Percentiles rank a stretch among this genome's conserved stretches.
Conservation (phyloP, 2,888 invertebrate species). For the Drosophila koepferae region DNA sequence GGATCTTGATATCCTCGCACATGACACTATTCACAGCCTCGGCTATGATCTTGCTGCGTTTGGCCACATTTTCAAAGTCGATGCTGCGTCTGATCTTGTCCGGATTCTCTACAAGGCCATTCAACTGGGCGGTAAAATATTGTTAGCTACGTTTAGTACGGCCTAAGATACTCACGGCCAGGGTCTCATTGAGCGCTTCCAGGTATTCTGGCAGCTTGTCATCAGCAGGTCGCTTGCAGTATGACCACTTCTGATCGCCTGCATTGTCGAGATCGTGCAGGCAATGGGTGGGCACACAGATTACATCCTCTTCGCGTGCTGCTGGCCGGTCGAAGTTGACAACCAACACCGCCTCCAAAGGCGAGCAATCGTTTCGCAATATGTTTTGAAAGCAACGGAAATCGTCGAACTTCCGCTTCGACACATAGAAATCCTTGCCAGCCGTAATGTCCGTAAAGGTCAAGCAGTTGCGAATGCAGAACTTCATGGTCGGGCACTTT, state of each 20-base stretch:
- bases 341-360: constrained; percentile 74
- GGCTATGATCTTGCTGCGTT: constrained; percentile 84
- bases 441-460: constrained; percentile 87
- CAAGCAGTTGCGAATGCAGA: constrained; percentile 87
- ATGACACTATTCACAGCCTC: constrained; percentile 85
- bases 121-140: constrained; percentile 33
- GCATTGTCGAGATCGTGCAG: constrained; percentile 24
- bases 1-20: constrained; percentile 58
- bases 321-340: constrained; percentile 76
- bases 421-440: constrained; percentile 82
- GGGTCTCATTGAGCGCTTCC: constrained; percentile 60
- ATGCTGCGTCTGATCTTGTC: constrained; percentile 63
- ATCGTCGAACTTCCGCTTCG: constrained; percentile 75
- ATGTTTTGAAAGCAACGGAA: constrained; percentile 73
- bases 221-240: constrained; percentile 80
- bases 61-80: constrained; percentile 80
- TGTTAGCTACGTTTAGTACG: neutral
- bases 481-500: constrained; percentile 88
- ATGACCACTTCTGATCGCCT: constrained; percentile 68
- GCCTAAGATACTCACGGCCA: constrained; percentile 54
- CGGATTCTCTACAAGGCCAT: constrained; percentile 71
- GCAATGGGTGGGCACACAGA: constrained; percentile 55
- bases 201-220: constrained; percentile 61
- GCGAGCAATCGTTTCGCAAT: constrained; percentile 78
- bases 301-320: constrained; percentile 28